Conservation (phyloP, 2,797 vertebrate genomes). For the Ambastaia sidthimunki region DNA sequence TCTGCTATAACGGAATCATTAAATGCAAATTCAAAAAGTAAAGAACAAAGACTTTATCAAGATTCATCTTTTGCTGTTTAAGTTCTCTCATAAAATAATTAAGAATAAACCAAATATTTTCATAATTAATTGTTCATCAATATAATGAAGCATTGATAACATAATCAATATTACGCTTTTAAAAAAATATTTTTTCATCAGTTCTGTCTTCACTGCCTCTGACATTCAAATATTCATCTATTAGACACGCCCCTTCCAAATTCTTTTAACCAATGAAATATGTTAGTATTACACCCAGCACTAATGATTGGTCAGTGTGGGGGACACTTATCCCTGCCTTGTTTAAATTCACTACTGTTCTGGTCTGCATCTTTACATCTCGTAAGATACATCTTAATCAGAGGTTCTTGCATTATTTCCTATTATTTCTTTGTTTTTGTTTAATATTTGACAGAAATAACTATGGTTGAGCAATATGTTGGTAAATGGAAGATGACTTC, state of each 20-base stretch:
- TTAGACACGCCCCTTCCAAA: not conserved
- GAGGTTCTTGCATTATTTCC: not conserved
- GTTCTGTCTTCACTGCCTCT: not conserved
- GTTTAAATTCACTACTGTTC: constrained; percentile 29
- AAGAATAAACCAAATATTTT: not conserved
- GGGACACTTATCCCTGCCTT: not conserved
- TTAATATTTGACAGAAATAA: not conserved
- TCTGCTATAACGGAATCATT: not conserved
- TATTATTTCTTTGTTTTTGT: not conserved
- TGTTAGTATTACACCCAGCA: not conserved
- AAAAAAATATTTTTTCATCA: not conserved
- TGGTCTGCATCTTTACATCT: not conserved
- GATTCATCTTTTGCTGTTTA: not conserved
- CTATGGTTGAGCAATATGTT: constrained; percentile 84
- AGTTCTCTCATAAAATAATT: not conserved
- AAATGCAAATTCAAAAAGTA: not conserved
- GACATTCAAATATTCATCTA: not conserved
- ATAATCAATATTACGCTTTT: not conserved
- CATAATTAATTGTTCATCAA: not conserved
- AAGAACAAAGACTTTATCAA: not conserved
- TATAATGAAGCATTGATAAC: not conserved
- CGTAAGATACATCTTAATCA: not conserved
- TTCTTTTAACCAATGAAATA: constrained; percentile 26
- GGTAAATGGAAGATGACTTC: constrained; percentile 87
- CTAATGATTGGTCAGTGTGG: constrained; percentile 2